Evolutionary conservation across 2,797 vertebrate genomes (phyloP), one percentile per base, ranked within the genome.

Genomic region (Gambelia wislizenii): DNA sequence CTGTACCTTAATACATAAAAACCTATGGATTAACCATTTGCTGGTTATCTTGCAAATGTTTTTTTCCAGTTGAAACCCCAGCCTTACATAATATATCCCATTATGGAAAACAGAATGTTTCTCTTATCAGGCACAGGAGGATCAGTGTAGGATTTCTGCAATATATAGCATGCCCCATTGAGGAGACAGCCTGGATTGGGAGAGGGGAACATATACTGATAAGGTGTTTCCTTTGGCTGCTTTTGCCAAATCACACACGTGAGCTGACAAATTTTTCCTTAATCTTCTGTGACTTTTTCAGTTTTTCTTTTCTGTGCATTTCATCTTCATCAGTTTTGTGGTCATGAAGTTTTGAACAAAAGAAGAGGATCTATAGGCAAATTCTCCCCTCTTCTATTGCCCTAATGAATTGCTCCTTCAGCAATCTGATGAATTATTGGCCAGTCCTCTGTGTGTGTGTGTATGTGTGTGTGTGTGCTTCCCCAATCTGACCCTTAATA

Each of bases 121-220:
- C 42, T 76, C 88, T 97, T 96, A 96, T 96, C 95, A 90, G 86
- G 25, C 91, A 1, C n/a, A 44, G 67, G 75, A 93, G 92, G 91
- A 90, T 92, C 90, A 89, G 67, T 70, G 64, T 1, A 3, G 84
- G 90, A 72, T 92, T 95, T 94, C 89, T 93, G 88, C 84, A 86
- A 87, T 47, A 30, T 89, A 94, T 91, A 92, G 72, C 83, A 42
- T 80, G 44, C 30, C 1, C 84, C 82, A 85, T 0, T 4, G 89
- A 93, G 85, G 91, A 96, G 92, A 92, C 89, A 87, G 90, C 52
- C 2, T 64, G 91, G 89, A 81, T 96, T 95, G 93, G 92, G 91
- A 92, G 90, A 54, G 92, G 94, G 91, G 78, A 93, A 93, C 90
- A 67, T 59, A 89, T 91, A 42, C 90, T 90, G 95, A 94, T 96